These are phyloP conservation scores for Sebastes iracundus DNA, from an alignment of 2,797 vertebrate species.

Conservation along the genomic window DNA sequence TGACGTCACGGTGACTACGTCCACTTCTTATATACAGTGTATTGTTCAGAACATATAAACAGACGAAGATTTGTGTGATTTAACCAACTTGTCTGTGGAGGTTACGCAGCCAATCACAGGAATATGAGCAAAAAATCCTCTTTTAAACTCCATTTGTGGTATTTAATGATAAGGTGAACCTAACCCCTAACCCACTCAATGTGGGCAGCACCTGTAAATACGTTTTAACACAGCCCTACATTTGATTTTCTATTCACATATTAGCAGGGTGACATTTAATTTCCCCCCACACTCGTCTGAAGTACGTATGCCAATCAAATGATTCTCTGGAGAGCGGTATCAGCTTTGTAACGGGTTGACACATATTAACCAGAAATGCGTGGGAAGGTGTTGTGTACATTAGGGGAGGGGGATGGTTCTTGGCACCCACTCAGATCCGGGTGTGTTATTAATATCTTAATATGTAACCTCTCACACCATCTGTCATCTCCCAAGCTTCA, in stretches of 20 bases:
- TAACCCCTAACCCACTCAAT: not conserved
- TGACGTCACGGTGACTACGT: no score
- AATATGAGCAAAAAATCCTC: not conserved
- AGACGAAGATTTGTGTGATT: not conserved
- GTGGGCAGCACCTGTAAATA: not conserved
- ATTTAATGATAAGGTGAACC: not conserved
- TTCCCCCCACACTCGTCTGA: not conserved
- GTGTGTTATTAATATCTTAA: slow-evolving; percentile 39
- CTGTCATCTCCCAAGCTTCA: slow-evolving; percentile 16
- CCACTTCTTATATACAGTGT: no score
- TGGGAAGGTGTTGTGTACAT: slow-evolving; percentile 13
- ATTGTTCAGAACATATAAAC: no score
- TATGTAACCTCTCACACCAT: slow-evolving; percentile 30
- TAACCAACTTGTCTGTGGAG: not conserved
- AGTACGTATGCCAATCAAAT: slow-evolving; percentile 5
- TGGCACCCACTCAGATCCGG: slow-evolving; percentile 12
- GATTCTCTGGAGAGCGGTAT: not conserved
- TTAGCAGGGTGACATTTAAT: slow-evolving; percentile 10
- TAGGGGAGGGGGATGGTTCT: not conserved
- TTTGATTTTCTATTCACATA: slow-evolving; percentile 1
- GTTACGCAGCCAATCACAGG: not conserved
- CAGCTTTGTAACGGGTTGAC: slow-evolving; percentile 13
- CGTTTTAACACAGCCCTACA: not conserved
- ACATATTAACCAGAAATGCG: not conserved
- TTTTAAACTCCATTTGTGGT: not conserved